phyloP scores from a whole-genome alignment of 2,113 vertebrate genomes.

The Atractosteus spatula region DNA sequence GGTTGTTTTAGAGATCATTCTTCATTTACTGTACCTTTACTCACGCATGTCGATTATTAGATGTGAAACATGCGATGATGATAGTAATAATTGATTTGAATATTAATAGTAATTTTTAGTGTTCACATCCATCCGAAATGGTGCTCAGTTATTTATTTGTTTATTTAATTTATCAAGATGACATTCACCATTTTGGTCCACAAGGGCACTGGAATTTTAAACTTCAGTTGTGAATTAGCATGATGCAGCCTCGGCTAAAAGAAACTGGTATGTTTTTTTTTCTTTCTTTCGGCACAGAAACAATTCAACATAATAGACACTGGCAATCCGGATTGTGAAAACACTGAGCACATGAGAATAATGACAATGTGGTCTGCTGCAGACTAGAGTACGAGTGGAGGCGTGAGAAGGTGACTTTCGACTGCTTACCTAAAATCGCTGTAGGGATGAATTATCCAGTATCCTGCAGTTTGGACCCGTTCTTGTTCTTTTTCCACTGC shows the following conservation, averaged over 20 bases:
- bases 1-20: too few species aligned
- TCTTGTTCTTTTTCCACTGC: slow-evolving; percentile 98
- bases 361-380: slow-evolving; percentile 26
- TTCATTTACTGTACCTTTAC: too few species aligned
- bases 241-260: slow-evolving; percentile 45
- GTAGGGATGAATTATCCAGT: slow-evolving; percentile 99
- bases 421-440: slow-evolving; percentile 96
- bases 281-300: slow-evolving; percentile 17
- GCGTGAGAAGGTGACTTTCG: slow-evolving; percentile 60
- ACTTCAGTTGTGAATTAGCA: slow-evolving; percentile 13
- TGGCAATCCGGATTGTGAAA: neutral
- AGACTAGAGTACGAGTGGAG: slow-evolving; percentile 22
- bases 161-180: slow-evolving; percentile 28
- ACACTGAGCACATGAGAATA: slow-evolving; percentile 25
- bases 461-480: slow-evolving; percentile 95
- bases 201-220: slow-evolving; percentile 50
- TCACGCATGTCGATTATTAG: too few species aligned
- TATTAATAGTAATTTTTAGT: too few species aligned
- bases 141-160: neutral
- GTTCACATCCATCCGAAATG: too few species aligned
- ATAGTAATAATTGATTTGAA: too few species aligned
- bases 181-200: slow-evolving; percentile 53
- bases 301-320: slow-evolving; percentile 34
- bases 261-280: slow-evolving; percentile 9
- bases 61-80: too few species aligned